A percentile compares a stretch with the other conserved stretches of the same genome.
phyloP scores from a whole-genome alignment of 2,113 vertebrate species.

The Carassius auratus region DNA sequence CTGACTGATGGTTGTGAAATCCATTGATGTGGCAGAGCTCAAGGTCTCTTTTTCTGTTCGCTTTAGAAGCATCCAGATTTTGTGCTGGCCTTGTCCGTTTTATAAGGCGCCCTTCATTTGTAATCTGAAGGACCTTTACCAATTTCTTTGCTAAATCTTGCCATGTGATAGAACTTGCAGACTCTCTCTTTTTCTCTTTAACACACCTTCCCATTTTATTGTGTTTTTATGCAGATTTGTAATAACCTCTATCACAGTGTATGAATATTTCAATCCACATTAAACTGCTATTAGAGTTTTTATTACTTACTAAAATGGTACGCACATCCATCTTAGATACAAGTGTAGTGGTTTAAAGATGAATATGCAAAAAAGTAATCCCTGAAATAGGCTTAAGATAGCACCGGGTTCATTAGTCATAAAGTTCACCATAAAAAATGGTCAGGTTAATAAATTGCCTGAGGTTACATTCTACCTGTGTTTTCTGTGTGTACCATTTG shows the following conservation, averaged over 20 bases:
- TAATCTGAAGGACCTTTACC: neutral
- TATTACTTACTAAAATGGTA: slow-evolving; percentile 62
- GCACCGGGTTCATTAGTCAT: slow-evolving; percentile 67
- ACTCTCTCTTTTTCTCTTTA: neutral
- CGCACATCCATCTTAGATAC: slow-evolving; percentile 65
- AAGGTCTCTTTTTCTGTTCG: neutral
- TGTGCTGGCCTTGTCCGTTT: slow-evolving; percentile 11
- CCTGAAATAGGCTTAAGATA: neutral
- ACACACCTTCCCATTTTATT: slow-evolving; percentile 2
- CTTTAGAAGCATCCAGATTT: slow-evolving; percentile 2
- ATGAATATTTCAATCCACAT: slow-evolving; percentile 45
- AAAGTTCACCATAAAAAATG: slow-evolving; percentile 66
- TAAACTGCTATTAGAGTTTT: slow-evolving; percentile 60
- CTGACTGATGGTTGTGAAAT: slow-evolving; percentile 5
- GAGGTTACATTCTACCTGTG: neutral
- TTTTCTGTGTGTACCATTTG: neutral
- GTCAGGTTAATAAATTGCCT: slow-evolving; percentile 65
- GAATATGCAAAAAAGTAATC: neutral
- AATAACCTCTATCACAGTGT: slow-evolving; percentile 34
- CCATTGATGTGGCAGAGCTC: slow-evolving; percentile 23
- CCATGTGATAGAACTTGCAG: neutral
- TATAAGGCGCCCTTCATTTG: neutral
- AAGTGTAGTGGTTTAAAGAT: neutral
- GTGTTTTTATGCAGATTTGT: slow-evolving; percentile 39
- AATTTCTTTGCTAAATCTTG: neutral